These are phyloP conservation scores for Toxotes lorentzi DNA, from an alignment of 2,797 vertebrate genomes.

Conservation along the genomic window DNA sequence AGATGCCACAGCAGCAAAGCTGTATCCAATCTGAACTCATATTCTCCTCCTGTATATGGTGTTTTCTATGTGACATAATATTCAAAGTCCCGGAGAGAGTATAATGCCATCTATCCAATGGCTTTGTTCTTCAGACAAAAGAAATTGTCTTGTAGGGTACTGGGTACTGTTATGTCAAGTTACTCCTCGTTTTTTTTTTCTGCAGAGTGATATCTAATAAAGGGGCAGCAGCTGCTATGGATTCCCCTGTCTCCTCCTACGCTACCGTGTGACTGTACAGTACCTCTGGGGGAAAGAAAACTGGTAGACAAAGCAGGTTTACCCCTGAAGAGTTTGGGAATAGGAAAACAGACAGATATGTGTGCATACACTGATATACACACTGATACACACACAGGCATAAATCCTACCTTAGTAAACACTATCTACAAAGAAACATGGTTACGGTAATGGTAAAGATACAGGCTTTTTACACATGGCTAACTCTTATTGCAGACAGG, in stretches of 20 bases:
- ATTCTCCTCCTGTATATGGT: background rate
- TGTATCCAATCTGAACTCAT: conserved; percentile 20
- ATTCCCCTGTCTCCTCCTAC: conserved; percentile 55
- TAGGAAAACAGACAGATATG: conserved; percentile 37
- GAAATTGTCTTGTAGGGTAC: conserved; percentile 37
- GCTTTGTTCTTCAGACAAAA: conserved; percentile 53
- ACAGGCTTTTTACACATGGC: conserved; percentile 57
- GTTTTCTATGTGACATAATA: conserved; percentile 44
- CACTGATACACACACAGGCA: conserved; percentile 20
- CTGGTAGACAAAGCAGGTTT: conserved; percentile 59
- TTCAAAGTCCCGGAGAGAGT: conserved; percentile 35
- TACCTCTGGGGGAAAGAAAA: conserved; percentile 46
- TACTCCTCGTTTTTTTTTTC: conserved; percentile 34
- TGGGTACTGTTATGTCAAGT: conserved; percentile 58
- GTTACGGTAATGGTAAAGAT: conserved; percentile 49
- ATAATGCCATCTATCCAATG: conserved; percentile 36
- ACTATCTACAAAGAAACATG: conserved; percentile 38
- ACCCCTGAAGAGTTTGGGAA: conserved; percentile 53
- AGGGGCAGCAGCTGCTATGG: conserved; percentile 51
- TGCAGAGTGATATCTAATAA: conserved; percentile 56
- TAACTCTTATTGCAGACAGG: conserved; percentile 52
- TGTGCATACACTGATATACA: conserved; percentile 20
- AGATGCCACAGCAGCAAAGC: background rate
- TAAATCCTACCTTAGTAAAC: conserved; percentile 37
- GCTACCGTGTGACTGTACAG: conserved; percentile 41